Evolutionary conservation across 1,140 invertebrate species (phyloP), one percentile per base, ranked within the genome.

Genomic region (Drosophila takahashii): DNA sequence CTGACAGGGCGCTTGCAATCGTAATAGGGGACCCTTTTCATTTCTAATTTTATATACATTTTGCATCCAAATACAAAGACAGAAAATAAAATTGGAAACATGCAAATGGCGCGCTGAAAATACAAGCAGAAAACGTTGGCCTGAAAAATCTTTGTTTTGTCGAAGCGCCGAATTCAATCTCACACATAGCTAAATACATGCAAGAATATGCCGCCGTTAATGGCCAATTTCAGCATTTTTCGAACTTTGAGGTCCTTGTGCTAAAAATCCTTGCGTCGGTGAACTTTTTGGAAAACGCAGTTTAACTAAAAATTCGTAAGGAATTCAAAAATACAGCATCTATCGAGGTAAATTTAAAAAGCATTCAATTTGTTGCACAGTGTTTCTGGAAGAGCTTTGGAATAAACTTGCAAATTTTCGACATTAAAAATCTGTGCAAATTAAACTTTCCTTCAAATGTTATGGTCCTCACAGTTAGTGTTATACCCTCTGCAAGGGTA

Each of bases 51-150:
- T 81, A 66, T 47, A 77, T 45, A 72, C 66, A 66, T 65, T 81
- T 81, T 48, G 48, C 62, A 78, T 64, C 61, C 41, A 85, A 79
- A 72, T 64, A 57, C 42, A 41, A 60, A 69, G 59, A 73, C 52
- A 22, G 39, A 67, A 74, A 69, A 65, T 18, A 44, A 36, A 48
- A 57, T 57, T 37, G 69, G 29, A 74, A 87, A 79, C 84, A 87
- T 87, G 84, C 85, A 87, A 87, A 87, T 87, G 85, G 84, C 84
- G 84, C 64, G 76, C 64, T 51, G 62, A 77, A 79, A 85, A 48
- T 70, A 42, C 50, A 69, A 44, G 61, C 48, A 57, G 70, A 79
- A 57, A 57, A 64, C 47, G 53, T 34, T 58, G 60, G 16, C 42
- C 41, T 69, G 66, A 48, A 32, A 56, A 64, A 83, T 75, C 77